phyloP scores from a whole-genome alignment of 2,888 invertebrate species.

The Drosophila cognata region DNA sequence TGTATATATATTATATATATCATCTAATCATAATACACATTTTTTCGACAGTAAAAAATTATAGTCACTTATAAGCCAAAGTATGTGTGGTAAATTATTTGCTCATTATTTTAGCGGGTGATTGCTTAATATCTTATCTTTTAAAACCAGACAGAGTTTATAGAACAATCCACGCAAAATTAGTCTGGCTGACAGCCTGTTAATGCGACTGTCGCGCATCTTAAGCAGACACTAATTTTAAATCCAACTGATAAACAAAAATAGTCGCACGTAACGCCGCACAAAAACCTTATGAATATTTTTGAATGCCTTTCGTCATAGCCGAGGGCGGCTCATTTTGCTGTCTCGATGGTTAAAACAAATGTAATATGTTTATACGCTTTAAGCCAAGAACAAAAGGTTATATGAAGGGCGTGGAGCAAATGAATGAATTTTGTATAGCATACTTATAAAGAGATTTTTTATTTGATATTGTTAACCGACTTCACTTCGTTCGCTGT shows the following conservation, averaged over 20 bases:
- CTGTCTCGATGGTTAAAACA: slow-evolving; percentile 53
- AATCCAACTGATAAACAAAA: slow-evolving; percentile 51
- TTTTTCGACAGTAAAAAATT: not conserved
- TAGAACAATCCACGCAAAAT: slow-evolving; percentile 22
- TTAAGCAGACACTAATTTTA: slow-evolving; percentile 73
- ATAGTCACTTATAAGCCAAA: not conserved
- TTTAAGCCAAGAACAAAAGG: not conserved
- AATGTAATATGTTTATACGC: slow-evolving; percentile 43
- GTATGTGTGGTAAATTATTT: slow-evolving; percentile 1
- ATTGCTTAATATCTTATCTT: slow-evolving; percentile 4
- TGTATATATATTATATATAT: too few species aligned
- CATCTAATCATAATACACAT: not conserved
- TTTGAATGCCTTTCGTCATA: slow-evolving; percentile 37
- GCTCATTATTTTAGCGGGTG: not conserved
- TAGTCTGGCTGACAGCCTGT: slow-evolving; percentile 28
- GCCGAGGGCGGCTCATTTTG: slow-evolving; percentile 45
- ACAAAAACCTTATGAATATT: slow-evolving; percentile 34
- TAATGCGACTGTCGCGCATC: slow-evolving; percentile 50
- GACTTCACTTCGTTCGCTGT: not conserved
- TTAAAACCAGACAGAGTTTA: slow-evolving; percentile 1
- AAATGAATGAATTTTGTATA: not conserved
- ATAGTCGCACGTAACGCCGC: slow-evolving; percentile 41
- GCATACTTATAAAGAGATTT: slow-evolving; percentile 1
- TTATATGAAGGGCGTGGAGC: slow-evolving; percentile 4
- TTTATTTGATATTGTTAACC: not conserved